Conservation (phyloP, 2,797 vertebrate genomes). For the Notamacropus eugenii region DNA sequence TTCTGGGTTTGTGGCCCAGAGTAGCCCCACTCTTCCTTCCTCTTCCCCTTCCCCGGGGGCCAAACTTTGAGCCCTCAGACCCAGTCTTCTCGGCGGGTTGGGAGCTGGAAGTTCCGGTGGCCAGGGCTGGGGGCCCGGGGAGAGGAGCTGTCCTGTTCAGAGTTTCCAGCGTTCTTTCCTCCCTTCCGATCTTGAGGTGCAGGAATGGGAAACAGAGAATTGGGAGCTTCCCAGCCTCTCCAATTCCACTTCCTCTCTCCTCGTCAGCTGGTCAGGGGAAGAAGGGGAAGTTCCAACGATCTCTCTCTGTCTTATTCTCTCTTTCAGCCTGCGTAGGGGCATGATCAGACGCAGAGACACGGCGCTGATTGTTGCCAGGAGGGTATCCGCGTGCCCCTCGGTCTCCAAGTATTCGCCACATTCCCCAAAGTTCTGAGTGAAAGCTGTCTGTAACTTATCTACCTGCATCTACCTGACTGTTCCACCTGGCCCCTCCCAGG, state of each 20-base stretch:
- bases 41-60: neutral
- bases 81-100: neutral
- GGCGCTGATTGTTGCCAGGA: neutral
- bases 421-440: neutral
- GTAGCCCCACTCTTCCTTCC: rapidly evolving
- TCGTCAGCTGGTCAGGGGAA: neutral
- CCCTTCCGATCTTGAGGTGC: slow-evolving; percentile 1
- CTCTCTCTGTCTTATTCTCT: neutral
- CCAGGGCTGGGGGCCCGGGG: neutral
- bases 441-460: neutral
- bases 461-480: neutral
- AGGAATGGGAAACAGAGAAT: slow-evolving; percentile 55
- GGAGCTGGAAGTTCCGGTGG: slow-evolving; percentile 65
- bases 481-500: neutral
- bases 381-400: neutral
- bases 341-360: neutral
- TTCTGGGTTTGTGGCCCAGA: rapidly evolving
- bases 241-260: slow-evolving; percentile 47
- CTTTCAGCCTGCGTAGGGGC: neutral
- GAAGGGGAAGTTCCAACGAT: neutral
- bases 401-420: neutral
- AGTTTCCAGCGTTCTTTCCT: slow-evolving; percentile 61
- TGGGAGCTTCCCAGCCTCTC: slow-evolving; percentile 66
- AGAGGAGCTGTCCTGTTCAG: slow-evolving; percentile 33
- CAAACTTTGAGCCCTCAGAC: neutral